Evolutionary conservation across 2,113 vertebrate genomes (phyloP).

Genomic region (Rousettus leschenaultii): DNA sequence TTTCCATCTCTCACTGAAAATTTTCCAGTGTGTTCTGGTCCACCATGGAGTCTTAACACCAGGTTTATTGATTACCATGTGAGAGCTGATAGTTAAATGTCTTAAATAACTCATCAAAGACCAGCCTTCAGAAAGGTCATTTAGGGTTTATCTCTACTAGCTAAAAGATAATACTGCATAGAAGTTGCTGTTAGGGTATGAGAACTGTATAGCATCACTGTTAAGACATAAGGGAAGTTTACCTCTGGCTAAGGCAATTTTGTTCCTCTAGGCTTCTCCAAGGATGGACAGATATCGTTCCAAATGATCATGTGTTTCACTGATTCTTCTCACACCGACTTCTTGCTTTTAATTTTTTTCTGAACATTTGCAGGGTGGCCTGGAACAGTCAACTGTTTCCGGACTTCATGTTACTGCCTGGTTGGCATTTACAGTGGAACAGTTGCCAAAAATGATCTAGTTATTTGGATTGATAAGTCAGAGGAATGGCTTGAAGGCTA

Average conservation of each 20-base stretch:
- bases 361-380: neutral
- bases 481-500: neutral
- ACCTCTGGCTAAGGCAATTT: neutral
- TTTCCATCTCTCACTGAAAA: constrained; percentile 74
- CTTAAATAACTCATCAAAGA: neutral
- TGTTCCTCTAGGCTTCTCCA: neutral
- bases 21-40: constrained; percentile 78
- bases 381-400: neutral
- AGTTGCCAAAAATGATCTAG: neutral
- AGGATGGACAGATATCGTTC: neutral
- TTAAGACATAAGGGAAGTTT: neutral
- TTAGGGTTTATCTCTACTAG: neutral
- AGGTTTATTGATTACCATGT: neutral
- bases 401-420: neutral
- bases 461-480: constrained; percentile 17
- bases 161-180: neutral
- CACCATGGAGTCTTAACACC: neutral
- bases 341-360: neutral
- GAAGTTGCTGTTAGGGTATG: neutral
- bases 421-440: neutral
- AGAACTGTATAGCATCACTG: neutral
- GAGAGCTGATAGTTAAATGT: neutral
- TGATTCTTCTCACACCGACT: neutral
- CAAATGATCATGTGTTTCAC: neutral
- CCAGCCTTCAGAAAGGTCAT: neutral